Evolutionary conservation across 2,888 invertebrate species (phyloP), one percentile per base, ranked within the genome.

Genomic region (Tridacna gigas): DNA sequence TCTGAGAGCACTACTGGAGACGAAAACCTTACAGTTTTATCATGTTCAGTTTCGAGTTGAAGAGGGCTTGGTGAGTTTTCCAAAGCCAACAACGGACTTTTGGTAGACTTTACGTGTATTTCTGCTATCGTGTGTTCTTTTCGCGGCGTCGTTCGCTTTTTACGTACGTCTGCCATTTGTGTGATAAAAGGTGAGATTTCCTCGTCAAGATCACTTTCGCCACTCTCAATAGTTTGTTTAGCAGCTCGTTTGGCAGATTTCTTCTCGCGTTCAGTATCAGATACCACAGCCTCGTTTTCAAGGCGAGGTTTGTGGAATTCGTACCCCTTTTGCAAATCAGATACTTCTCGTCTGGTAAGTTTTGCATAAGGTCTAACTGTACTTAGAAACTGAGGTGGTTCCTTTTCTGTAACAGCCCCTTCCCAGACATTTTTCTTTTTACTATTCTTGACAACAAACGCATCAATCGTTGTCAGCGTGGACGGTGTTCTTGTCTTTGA

Each of bases 401-500:
- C 88, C 69, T 89, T 89, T 20, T 91, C 91, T 18, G 88, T 86
- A 77, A 89, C 76, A 12, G 89, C 90, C 15, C 89, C 89, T 56
- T 93, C 93, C 93, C 93, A 93, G 0, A 93, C 84, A 84, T 93
- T 93, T 73, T 85, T 86, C 85, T 93, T 93, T 77, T 90, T 91
- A 66, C 86, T 90, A 5, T 87, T 74, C 80, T 88, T 90, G 15
- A 91, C 82, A 15, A 86, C 90, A 80, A 93, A 93, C 3, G 92
- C 92, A 71, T 93, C 93, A 25, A 93, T 93, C 20, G 92, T 93
- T 25, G 90, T 90, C 2, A 93, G 78, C 0, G 89, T 90, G 0
- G 92, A 92, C 0, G 93, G 92, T 7, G 92, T 91, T 25, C 86
- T 81, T 47, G 86, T 84, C 56, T 88, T 88, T 7, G 91, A 89